These are phyloP conservation scores for Rhagium mordax DNA, from an alignment of 2,888 invertebrate genomes.

Conservation along the genomic window DNA sequence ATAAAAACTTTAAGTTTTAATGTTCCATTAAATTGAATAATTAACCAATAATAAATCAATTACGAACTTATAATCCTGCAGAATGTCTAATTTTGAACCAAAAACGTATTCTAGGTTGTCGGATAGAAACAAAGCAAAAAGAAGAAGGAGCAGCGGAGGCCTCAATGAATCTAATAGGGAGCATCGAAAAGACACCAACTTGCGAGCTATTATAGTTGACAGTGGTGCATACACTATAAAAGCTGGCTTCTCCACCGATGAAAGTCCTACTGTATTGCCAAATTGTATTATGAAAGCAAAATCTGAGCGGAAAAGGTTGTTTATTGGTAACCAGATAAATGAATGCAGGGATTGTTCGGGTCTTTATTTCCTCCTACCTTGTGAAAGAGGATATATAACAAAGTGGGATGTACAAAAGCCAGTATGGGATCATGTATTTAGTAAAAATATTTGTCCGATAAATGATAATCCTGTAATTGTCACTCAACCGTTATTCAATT, in stretches of 20 bases:
- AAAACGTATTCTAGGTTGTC: constrained; percentile 34
- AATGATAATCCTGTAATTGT: constrained; percentile 86
- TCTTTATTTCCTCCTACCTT: constrained; percentile 93
- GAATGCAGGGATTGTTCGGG: constrained; percentile 97
- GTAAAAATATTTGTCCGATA: constrained; percentile 87
- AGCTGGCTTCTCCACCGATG: constrained; percentile 83
- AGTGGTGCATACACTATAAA: constrained; percentile 93
- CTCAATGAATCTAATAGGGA: constrained; percentile 30
- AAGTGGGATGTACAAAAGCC: constrained; percentile 98
- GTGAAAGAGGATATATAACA: constrained; percentile 94
- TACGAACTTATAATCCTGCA: too few relatives aligned
- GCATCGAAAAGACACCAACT: constrained; percentile 38
- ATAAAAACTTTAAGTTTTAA: too few relatives aligned
- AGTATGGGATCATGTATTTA: constrained; percentile 96
- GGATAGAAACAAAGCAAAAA: constrained; percentile 38
- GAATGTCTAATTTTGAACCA: constrained; percentile 25
- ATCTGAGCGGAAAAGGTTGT: constrained; percentile 93
- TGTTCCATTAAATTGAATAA: too few relatives aligned
- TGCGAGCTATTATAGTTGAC: constrained; percentile 72
- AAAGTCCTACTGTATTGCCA: constrained; percentile 83
- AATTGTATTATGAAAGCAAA: constrained; percentile 99
- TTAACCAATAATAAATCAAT: not conserved
- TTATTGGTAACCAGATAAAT: constrained; percentile 94
- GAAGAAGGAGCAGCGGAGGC: constrained; percentile 41
- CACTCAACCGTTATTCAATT: constrained; percentile 96